Percentiles rank a stretch among this genome's conserved stretches.
These are phyloP conservation scores for Micrastur ruficollis DNA, from an alignment of 2,797 vertebrate genomes.

Conservation along the genomic window DNA sequence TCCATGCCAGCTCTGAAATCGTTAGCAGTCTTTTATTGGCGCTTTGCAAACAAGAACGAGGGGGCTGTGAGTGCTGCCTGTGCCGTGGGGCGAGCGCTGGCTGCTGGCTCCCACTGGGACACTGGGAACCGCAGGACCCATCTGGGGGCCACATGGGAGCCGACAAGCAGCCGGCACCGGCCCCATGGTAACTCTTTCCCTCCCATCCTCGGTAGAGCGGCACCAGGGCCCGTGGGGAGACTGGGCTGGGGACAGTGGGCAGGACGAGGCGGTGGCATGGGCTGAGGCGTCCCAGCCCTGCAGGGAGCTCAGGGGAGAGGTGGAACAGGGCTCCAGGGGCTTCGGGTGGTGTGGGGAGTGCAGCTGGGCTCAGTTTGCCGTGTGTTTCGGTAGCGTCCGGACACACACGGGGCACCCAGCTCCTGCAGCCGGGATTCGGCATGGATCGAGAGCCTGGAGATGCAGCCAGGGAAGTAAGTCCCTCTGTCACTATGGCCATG, in stretches of 20 bases:
- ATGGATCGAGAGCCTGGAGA: not conserved
- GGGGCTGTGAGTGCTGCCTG: not conserved
- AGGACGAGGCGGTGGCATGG: not conserved
- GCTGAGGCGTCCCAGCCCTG: accelerated
- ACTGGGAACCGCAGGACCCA: not conserved
- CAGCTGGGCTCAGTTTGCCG: not conserved
- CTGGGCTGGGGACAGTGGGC: not conserved
- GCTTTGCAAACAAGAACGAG: not conserved
- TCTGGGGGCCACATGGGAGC: constrained; percentile 37
- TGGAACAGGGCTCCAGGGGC: not conserved
- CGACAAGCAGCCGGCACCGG: not conserved
- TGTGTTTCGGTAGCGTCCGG: not conserved
- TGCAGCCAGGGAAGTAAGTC: constrained; percentile 14
- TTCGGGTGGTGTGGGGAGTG: accelerated
- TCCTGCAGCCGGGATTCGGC: not conserved
- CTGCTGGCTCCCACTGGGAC: not conserved
- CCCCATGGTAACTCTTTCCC: not conserved
- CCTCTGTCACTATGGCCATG: not conserved
- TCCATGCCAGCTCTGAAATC: not conserved
- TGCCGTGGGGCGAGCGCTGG: not conserved
- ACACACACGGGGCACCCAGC: not conserved
- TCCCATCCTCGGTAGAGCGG: not conserved
- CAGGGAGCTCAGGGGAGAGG: not conserved
- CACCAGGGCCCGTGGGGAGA: accelerated
- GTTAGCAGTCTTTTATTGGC: not conserved